A percentile compares a stretch with the other conserved stretches of the same genome.
These are phyloP conservation scores for Desmophyllum pertusum DNA, from an alignment of 92 coral and sea anemone species.

Conservation along the genomic window DNA sequence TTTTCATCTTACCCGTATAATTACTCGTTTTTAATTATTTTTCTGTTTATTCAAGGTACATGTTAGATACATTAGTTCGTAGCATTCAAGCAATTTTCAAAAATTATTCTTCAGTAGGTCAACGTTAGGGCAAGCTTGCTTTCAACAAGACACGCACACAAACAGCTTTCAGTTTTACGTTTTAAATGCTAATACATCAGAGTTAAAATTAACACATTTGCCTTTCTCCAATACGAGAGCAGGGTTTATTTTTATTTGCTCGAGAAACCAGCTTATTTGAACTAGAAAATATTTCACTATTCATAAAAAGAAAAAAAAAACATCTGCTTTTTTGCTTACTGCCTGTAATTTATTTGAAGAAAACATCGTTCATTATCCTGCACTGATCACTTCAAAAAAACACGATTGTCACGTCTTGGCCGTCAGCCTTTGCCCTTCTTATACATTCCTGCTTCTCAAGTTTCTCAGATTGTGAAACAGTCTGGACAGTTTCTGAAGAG, in stretches of 20 bases:
- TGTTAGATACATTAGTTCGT: neutral
- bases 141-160: neutral
- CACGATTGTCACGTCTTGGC: conserved; percentile 8
- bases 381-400: neutral
- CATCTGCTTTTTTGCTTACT: conserved; percentile 26
- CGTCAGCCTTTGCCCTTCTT: conserved; percentile 39
- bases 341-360: neutral
- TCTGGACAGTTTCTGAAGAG: neutral
- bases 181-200: neutral
- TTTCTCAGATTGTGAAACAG: conserved; percentile 37
- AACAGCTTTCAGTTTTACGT: too few relatives aligned
- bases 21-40: neutral
- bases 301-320: neutral
- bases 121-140: neutral
- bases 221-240: conserved; percentile 10
- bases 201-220: neutral
- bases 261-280: conserved; percentile 40
- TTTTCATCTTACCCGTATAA: neutral
- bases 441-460: conserved; percentile 20
- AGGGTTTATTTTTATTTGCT: conserved; percentile 13
- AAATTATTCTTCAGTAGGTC: neutral
- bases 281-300: neutral
- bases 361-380: neutral
- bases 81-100: conserved; percentile 2
- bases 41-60: conserved; percentile 10